These are phyloP conservation scores for Pseudomugil tenellus DNA, from an alignment of 2,797 vertebrate genomes.

Conservation along the genomic window DNA sequence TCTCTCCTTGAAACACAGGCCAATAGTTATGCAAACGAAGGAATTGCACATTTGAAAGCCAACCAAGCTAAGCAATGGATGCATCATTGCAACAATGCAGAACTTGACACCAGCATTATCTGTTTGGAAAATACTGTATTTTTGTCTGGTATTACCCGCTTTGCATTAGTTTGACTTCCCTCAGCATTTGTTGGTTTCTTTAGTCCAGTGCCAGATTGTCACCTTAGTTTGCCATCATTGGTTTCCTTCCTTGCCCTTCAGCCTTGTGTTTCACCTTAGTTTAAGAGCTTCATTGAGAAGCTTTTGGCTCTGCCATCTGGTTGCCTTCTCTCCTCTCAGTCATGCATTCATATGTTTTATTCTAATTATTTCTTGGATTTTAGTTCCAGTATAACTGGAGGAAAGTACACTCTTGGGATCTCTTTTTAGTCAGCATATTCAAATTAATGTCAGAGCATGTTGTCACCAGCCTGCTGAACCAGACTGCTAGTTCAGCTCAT, in stretches of 20 bases:
- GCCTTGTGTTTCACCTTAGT: neutral
- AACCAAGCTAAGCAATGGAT: no score
- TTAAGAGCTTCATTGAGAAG: neutral
- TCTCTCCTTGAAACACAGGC: no score
- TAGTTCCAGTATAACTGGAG: neutral
- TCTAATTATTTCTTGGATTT: constrained; percentile 16
- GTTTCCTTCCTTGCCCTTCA: neutral
- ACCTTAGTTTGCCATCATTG: neutral
- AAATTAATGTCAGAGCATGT: constrained; percentile 37
- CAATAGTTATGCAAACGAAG: no score
- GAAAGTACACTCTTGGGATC: constrained; percentile 1
- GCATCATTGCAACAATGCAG: no score
- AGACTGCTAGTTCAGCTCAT: constrained; percentile 37
- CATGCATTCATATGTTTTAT: neutral
- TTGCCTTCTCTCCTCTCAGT: neutral
- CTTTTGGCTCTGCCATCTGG: neutral
- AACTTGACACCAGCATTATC: no score
- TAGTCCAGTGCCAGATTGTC: neutral
- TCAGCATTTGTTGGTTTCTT: neutral
- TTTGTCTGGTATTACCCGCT: no score
- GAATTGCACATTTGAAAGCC: no score
- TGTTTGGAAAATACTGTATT: no score
- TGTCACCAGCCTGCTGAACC: constrained; percentile 35
- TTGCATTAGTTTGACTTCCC: no score
- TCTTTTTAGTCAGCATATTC: neutral